Evolutionary conservation across 2,888 invertebrate species (phyloP), one percentile per base, ranked within the genome.

Genomic region (Chloroclystis v-ata): DNA sequence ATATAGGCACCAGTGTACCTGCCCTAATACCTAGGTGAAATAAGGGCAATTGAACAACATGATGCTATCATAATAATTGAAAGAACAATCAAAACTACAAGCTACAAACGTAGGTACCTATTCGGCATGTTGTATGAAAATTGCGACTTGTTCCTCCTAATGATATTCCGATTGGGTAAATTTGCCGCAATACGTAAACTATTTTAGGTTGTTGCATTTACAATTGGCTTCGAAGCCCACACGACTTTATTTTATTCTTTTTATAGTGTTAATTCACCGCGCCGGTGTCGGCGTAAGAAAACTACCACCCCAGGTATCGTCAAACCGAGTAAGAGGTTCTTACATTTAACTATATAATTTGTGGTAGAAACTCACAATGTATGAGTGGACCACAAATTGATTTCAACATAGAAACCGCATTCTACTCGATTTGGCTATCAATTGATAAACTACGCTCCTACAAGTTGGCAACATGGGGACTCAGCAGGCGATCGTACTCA

Each of bases 401-500:
- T 48, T 44, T 32, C 35, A 28, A 44, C 37, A 40, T 49, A 13
- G 50, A 48, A 43, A 40, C 44, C 37, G 53, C 52, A 33, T 24
- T 28, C 42, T 32, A 16, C 40, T 37, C 41, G 40, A 37, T 28
- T 37, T 33, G 43, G 60, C 58, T 59, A 62, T 52, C 30, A 46
- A 57, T 56, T 58, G 54, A 53, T 43, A 42, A 35, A 35, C 40
- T 67, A 63, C 52, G 49, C 41, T 44, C 51, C 44, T 53, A 40
- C 51, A 69, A 64, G 71, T 67, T 73, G 65, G 72, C 72, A 69
- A 67, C 65, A 73, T 72, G 69, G 74, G 62, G 65, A 67, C 82
- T 66, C 83, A 80, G 83, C 83, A 68, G 82, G 85, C 71, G 79
- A 75, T 67, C 74, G 60, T 72, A 75, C 69, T 61, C 82, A 82